Percentiles rank a stretch among this genome's conserved stretches.
Conservation (phyloP, 92 coral and sea anemone species). For the Desmophyllum pertusum region DNA sequence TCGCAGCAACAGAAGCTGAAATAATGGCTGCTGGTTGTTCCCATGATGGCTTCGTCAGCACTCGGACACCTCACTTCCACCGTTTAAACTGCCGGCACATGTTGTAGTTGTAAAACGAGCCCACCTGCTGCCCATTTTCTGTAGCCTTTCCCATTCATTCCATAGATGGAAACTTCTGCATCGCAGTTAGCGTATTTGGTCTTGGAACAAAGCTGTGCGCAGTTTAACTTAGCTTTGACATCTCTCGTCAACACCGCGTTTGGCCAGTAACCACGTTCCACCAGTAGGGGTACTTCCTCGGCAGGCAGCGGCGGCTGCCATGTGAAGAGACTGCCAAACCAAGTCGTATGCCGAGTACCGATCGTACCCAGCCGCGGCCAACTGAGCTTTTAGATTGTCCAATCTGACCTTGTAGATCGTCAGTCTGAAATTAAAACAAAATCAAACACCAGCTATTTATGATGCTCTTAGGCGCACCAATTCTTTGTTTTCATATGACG, state of each 20-base stretch:
- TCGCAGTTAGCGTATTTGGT: not conserved
- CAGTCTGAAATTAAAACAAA: not conserved
- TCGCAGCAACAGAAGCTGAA: constrained; percentile 46
- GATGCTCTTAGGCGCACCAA: no score
- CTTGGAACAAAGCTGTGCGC: constrained; percentile 23
- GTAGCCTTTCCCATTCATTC: constrained; percentile 42
- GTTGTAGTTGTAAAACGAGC: not conserved
- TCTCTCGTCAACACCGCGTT: no score
- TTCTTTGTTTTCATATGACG: no score
- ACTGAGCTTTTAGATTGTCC: not conserved
- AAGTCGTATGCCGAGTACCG: constrained; percentile 35
- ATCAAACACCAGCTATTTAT: no score
- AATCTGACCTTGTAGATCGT: not conserved
- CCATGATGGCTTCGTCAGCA: not conserved
- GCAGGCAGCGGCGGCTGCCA: constrained; percentile 66
- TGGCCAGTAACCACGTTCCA: constrained; percentile 12
- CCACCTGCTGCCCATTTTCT: not conserved
- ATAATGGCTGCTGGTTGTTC: not conserved
- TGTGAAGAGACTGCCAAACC: constrained; percentile 62
- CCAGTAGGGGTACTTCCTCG: constrained; percentile 56
- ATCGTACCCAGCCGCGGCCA: constrained; percentile 36
- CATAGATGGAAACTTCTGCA: constrained; percentile 40
- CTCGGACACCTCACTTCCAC: constrained; percentile 16
- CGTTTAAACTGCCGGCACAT: not conserved
- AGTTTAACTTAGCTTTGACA: not conserved